These are phyloP conservation scores for Ginglymostoma cirratum DNA, from an alignment of 2,113 vertebrate genomes.

Conservation along the genomic window DNA sequence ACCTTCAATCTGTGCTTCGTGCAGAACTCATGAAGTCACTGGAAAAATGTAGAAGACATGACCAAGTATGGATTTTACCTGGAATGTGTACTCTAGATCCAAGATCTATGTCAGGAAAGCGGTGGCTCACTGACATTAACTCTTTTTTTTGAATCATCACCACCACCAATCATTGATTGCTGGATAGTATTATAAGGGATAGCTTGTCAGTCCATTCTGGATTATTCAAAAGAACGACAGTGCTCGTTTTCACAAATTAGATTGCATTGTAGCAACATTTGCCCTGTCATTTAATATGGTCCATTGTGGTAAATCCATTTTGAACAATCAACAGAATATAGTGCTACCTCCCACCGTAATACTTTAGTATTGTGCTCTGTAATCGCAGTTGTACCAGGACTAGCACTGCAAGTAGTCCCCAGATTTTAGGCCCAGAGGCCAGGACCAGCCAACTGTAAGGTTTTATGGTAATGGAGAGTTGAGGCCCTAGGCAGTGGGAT, in stretches of 20 bases:
- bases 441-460: too few relatives aligned
- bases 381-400: too few relatives aligned
- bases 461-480: too few relatives aligned
- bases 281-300: not conserved
- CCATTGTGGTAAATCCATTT: not conserved
- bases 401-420: too few relatives aligned
- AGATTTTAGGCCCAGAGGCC: too few relatives aligned
- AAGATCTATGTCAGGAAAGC: not conserved
- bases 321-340: not conserved
- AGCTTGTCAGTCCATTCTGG: not conserved
- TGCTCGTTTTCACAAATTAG: not conserved
- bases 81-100: not conserved
- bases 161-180: not conserved
- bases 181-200: not conserved
- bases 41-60: not conserved
- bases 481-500: too few relatives aligned
- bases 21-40: not conserved
- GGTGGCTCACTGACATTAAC: not conserved
- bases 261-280: too few relatives aligned
- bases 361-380: not conserved
- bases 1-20: not conserved
- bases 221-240: not conserved
- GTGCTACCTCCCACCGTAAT: not conserved
- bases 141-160: not conserved
- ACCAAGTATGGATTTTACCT: not conserved